Percentiles rank a stretch among this genome's conserved stretches.
Evolutionary conservation across 2,113 vertebrate species (phyloP).

Genomic region (Odocoileus virginianus): DNA sequence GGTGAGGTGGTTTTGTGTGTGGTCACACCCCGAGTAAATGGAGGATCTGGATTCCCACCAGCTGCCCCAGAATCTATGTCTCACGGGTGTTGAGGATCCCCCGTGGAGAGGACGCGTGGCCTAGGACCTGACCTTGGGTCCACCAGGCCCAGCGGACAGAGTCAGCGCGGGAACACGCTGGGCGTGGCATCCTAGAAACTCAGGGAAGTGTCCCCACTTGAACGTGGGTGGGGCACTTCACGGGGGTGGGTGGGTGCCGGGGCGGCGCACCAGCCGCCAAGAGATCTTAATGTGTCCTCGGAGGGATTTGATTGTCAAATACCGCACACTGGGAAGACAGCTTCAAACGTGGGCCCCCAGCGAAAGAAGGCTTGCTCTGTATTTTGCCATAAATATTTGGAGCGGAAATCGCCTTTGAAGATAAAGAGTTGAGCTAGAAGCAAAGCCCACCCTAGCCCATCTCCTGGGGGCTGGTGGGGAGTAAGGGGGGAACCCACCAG

Average conservation of each 20-base stretch:
- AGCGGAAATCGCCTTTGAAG: not conserved
- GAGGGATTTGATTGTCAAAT: slow-evolving; percentile 64
- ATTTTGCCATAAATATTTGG: slow-evolving; percentile 48
- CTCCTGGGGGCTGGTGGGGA: not conserved
- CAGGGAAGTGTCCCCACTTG: slow-evolving; percentile 56
- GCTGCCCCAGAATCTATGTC: not conserved
- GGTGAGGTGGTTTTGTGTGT: not conserved
- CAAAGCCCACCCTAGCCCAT: not conserved
- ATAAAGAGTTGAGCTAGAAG: not conserved
- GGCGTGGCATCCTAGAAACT: slow-evolving; percentile 57
- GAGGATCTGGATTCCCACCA: not conserved
- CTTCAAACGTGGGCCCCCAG: not conserved
- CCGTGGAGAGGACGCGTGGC: slow-evolving; percentile 70
- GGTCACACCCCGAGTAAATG: rapidly evolving
- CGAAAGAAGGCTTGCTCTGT: not conserved
- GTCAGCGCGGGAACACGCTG: slow-evolving; percentile 58
- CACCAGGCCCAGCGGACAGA: slow-evolving; percentile 69
- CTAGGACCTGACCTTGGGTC: slow-evolving; percentile 67
- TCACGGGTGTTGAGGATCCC: slow-evolving; percentile 65
- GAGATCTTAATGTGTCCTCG: slow-evolving; percentile 55
- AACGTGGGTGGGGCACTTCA: slow-evolving; percentile 50
- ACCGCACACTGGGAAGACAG: not conserved
- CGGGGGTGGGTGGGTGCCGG: slow-evolving; percentile 53
- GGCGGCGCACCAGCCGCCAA: slow-evolving; percentile 52
- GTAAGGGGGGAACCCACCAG: not conserved